A percentile compares a stretch with the other conserved stretches of the same genome.
Evolutionary conservation across 2,888 invertebrate genomes (phyloP).

Genomic region (Caenorhabditis drosophilae): DNA sequence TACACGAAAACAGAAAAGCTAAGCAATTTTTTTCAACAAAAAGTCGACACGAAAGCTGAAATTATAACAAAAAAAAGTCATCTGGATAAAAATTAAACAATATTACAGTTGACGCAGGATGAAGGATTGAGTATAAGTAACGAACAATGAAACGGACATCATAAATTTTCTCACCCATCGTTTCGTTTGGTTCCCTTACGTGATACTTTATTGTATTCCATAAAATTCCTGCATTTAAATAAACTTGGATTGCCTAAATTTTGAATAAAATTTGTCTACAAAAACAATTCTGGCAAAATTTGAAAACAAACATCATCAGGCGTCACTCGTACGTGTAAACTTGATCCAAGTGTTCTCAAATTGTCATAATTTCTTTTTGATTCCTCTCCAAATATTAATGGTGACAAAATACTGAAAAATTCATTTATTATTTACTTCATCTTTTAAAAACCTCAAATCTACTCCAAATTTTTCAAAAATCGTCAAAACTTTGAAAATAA

Average conservation of each 20-base stretch:
- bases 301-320: slow-evolving; percentile 54
- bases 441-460: slow-evolving; percentile 11
- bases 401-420: slow-evolving; percentile 37
- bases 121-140: slow-evolving; percentile 40
- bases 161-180: slow-evolving; percentile 30
- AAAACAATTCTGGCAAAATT: no score
- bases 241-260: slow-evolving; percentile 34
- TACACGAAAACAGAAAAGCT: slow-evolving; percentile 52
- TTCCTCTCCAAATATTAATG: slow-evolving; percentile 47
- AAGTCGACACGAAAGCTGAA: slow-evolving; percentile 49
- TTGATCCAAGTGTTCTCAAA: slow-evolving; percentile 43
- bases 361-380: slow-evolving; percentile 48
- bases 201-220: slow-evolving; percentile 44
- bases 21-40: slow-evolving; percentile 55
- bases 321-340: slow-evolving; percentile 49
- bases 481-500: slow-evolving; percentile 16
- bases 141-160: slow-evolving; percentile 47
- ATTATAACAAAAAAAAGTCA: slow-evolving; percentile 4
- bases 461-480: slow-evolving; percentile 22
- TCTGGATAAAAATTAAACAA: neutral
- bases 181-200: slow-evolving; percentile 20
- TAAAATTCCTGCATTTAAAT: slow-evolving; percentile 19
- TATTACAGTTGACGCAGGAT: slow-evolving; percentile 48
- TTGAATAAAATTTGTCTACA: neutral
- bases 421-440: no score